Percentiles rank a stretch among this genome's conserved stretches.
phyloP scores from a whole-genome alignment of 2,888 invertebrate genomes.

The Philhelius pedissequus region DNA sequence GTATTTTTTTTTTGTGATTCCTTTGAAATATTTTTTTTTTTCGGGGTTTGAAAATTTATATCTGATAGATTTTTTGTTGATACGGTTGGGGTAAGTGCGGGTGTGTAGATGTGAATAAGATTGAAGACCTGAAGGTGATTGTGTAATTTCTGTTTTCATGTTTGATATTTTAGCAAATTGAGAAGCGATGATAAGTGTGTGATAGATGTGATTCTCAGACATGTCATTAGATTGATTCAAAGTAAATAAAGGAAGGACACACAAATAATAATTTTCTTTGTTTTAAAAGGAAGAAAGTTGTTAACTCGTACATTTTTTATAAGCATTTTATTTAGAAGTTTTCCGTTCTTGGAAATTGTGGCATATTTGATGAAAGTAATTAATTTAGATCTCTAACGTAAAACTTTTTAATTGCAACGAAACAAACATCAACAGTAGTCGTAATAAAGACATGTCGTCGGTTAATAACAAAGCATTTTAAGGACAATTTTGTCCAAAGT shows the following conservation, averaged over 20 bases:
- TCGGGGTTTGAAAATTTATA: background rate
- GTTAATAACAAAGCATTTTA: too few species aligned
- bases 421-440: too few species aligned
- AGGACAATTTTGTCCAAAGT: too few species aligned
- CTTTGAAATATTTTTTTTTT: slow-evolving; percentile 14
- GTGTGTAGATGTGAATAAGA: background rate
- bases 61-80: slow-evolving; percentile 30
- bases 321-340: too few species aligned
- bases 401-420: too few species aligned
- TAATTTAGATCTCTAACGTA: too few species aligned
- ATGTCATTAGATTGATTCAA: background rate
- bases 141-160: background rate
- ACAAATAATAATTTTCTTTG: background rate
- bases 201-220: background rate
- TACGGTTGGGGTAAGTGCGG: background rate
- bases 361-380: too few species aligned
- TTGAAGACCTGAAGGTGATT: background rate
- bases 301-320: too few species aligned
- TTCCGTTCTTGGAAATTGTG: too few species aligned
- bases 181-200: background rate
- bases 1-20: background rate
- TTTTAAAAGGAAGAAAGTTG: background rate
- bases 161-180: background rate
- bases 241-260: background rate
- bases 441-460: too few species aligned